Evolutionary conservation across 2,797 vertebrate genomes (phyloP), one percentile per base, ranked within the genome.

Genomic region (Odontamblyopus rebecca): DNA sequence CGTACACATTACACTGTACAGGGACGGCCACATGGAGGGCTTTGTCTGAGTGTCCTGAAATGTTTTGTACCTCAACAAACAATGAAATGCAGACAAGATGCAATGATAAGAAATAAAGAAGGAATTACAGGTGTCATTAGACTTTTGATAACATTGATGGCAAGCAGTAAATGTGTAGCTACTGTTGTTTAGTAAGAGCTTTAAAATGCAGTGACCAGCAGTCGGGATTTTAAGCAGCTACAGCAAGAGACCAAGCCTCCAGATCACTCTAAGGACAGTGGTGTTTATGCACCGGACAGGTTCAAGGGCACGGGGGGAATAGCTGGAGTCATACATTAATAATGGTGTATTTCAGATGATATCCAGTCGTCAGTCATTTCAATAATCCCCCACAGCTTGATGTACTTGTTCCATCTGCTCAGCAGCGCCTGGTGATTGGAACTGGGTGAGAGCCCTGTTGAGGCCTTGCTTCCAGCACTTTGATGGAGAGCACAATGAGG

Each of bases 381-480:
- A 94, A 94, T 94, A 94, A 94, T 94, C 94, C 92, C 93, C 93
- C 93, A 94, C 94, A 94, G 94, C 93, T 94, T 94, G 93, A 94
- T 94, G 91, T 91, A 92, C 94, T 93, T 94, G 90, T 94, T 95
- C 94, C 94, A 95, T 95, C 94, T 95, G 94, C 93, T 94, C 92
- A 71, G 91, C 89, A 89, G 89, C 84, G 89, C 91, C 89, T 89
- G 82, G 89, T 85, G 92, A 84, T 86, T 86, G 89, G 88, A 81
- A 86, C 82, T 51, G 82, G 89, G 91, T 83, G 87, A 78, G 82
- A 88, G 85, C 79, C 82, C 85, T 86, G 87, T 89, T 80, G 88
- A 86, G 84, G 90, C 90, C 93, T 90, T 77, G 83, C 76, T 86
- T 91, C 82, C 75, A 84, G 84, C 85, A 85, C 92, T 93, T 93